Base-by-base conservation (phyloP, 2,797 vertebrate species). In the Zalophus californianus region DNA sequence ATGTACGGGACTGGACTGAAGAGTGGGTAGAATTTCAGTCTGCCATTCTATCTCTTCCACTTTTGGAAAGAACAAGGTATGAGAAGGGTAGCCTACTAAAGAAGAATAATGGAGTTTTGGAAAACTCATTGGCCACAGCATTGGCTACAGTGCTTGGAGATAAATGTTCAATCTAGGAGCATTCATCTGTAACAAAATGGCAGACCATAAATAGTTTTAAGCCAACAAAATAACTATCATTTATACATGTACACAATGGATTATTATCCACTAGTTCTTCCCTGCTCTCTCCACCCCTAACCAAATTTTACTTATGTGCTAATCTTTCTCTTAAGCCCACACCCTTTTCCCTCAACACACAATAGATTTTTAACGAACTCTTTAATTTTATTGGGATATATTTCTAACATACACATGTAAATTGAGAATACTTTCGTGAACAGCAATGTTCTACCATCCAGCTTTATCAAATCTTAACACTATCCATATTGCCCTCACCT, bases 351-450 rank as follows among this genome's bases (percentile, higher is more conserved):
- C 7, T 93, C 66, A 64, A 56, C 18, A 25, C 5, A 93, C 35
- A 50, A 64, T 0, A 83, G 20, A 82, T 27, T 84, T 75, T 54
- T 44, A 85, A 82, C 9, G 77, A 9, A 82, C 68, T 77, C 25
- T 94, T 77, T 66, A 91, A 62, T 41, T 86, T 54, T 72, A 2
- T 7, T 86, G 78, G 50, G 68, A 94, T 94, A 78, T 88, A 95
- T 29, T 87, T 92, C 54, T 50, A 97, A 66, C 13, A 52, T 15
- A 35, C 0, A 70, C 7, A 83, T 62, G 27, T 83, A 94, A 80
- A 91, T 0, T 56, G 21, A 90, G 21, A 84, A 35, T 56, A 89
- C 52, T 41, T 44, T 75, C 93, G 68, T 27, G 29, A 97, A 87
- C 7, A 78, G 27, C 27, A 70, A 62, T 32, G 10, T 66, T 70